Evolutionary conservation across 2,113 vertebrate species (phyloP), one percentile per base, ranked within the genome.

Genomic region (Cyprinus carpio): DNA sequence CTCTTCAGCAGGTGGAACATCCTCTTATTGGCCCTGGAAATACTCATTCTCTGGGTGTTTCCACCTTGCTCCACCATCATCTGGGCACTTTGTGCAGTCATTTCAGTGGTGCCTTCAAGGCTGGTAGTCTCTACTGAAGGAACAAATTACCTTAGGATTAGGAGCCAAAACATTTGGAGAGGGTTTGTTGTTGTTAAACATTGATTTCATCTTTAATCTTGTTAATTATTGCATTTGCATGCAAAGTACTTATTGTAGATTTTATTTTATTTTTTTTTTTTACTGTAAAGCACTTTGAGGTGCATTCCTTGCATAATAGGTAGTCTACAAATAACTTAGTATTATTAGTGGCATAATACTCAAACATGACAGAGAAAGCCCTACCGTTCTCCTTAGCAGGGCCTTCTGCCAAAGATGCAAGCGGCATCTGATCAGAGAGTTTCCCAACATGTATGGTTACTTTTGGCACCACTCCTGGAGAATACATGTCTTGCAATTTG

Each of bases 1-100:
- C 95, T 96, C n/a, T n/a, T n/a, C n/a, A n/a, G 94, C 27, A 98
- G 92, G 87, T 96, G 96, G 51, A 97, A 95, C 93, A 97, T 97
- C 80, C 96, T 96, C 89, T 93, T 95, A 87, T 97, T 97, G 51
- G 96, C 95, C 62, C 96, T 95, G 10, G 94, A 95, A 72, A 96
- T 93, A 31, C 93, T 90, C 0, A 95, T 83, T 9, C 88, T 90
- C 85, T 91, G 88, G 76, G 91, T 87, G 72, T 88, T 84, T 23
- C 90, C 89, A 23, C 91, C 87, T 54, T 82, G 88, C n/a, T 91
- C 90, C 43, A 82, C 15, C 25, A 81, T 23, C 20, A 91, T 88
- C 1, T 81, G 62, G 37, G 64, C 25, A 62, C 60, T 31, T 9
- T 74, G 31, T 56, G 62, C 46, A 25, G 74, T 78, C 11, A 27